Base-by-base conservation (phyloP, 1,140 invertebrate genomes). In the Monochamus saltuarius region DNA sequence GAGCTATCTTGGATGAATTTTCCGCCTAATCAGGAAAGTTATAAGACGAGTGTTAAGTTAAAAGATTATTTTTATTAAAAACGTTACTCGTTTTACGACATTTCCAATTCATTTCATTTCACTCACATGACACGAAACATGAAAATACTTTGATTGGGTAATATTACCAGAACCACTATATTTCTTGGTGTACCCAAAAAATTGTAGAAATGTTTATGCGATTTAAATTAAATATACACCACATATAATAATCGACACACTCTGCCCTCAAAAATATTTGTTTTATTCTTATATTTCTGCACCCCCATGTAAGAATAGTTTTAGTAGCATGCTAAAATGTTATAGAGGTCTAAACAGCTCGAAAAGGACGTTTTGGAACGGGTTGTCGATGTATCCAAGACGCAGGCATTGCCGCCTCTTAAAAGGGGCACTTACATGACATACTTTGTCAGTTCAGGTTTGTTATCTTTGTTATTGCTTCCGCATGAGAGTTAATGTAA, bases 401-500 rank as follows among this genome's bases (percentile, higher is more conserved):
- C 85, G 67, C 86, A 89, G 79, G 83, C 85, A 70, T 85, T 89
- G 76, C 83, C 83, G 68, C 83, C 88, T 55, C 80, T 92, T 75
- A 89, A 87, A 82, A 82, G 89, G 77, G 87, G 87, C 77, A 81
- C 83, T 74, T 85, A 88, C 79, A 82, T 86, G 77, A 86, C 85
- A 82, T 91, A 89, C 81, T 90, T 86, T 80, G 85, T 86, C 67
- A 87, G 87, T 70, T 83, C 89, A 85, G 89, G 89, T 91, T 55
- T 56, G 65, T 59, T 56, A 11, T 47, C 40, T 37, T n/a, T 4
- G 10, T 39, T 39, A 4, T 39, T 39, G 10, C 19, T 47, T 35
- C 22, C 22, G n/a, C n/a, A 29, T 29, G 2, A 29, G 13, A 40
- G 4, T 17, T 45, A 16, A 13, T 42, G n/a, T 13, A 2, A 3